phyloP scores from a whole-genome alignment of 2,113 vertebrate species.

The Calyptomena viridis region DNA sequence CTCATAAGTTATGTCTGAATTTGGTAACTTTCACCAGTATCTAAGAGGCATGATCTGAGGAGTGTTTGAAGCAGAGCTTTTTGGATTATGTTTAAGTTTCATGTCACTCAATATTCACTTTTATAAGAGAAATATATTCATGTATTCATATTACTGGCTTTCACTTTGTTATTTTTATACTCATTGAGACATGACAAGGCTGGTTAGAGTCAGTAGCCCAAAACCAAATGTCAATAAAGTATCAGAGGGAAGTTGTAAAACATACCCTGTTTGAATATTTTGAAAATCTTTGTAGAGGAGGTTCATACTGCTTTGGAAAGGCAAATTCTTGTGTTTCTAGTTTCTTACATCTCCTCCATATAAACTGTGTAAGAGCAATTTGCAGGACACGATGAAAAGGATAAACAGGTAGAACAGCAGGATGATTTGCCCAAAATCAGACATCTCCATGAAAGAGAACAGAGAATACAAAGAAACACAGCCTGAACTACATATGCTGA shows the following conservation, averaged over 20 bases:
- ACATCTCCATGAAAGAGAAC: not conserved
- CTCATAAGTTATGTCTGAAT: not conserved
- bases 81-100: slow-evolving; percentile 2
- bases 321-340: not conserved
- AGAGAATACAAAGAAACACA: not conserved
- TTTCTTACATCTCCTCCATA: not conserved
- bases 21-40: not conserved
- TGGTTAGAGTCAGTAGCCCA: slow-evolving; percentile 3
- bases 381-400: not conserved
- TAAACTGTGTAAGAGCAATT: not conserved
- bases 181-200: not conserved
- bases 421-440: not conserved
- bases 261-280: not conserved
- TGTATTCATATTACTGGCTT: slow-evolving; percentile 9
- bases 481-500: not conserved
- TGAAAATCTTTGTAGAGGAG: not conserved
- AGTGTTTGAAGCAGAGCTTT: slow-evolving; percentile 11
- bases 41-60: not conserved
- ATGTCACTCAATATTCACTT: not conserved
- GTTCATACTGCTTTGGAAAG: not conserved
- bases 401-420: not conserved
- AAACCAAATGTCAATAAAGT: not conserved
- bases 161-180: slow-evolving; percentile 7
- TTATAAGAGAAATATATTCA: slow-evolving; percentile 2
- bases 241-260: not conserved